Evolutionary conservation across 2,888 invertebrate species (phyloP).

Genomic region (Chydorus sphaericus): DNA sequence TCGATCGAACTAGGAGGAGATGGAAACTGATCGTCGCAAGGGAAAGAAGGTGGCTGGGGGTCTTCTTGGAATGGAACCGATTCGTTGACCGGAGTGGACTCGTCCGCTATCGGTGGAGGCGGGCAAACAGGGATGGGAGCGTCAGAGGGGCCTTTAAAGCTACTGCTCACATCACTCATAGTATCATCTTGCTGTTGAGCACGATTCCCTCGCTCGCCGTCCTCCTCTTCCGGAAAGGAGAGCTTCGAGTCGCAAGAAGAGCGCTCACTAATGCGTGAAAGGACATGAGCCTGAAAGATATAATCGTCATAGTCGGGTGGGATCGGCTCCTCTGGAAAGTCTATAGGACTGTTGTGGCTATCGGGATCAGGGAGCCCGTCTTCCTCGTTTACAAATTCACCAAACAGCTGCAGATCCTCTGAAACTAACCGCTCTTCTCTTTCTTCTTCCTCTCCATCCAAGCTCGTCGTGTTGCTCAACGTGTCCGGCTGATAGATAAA

Average conservation of each 20-base stretch:
- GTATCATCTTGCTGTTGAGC: conserved; percentile 12
- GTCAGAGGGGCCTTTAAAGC: background rate
- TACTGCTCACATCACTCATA: conserved; percentile 16
- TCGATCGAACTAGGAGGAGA: conserved; percentile 15
- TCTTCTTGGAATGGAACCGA: background rate
- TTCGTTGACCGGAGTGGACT: conserved; percentile 12
- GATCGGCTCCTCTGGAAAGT: background rate
- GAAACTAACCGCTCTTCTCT: conserved; percentile 14
- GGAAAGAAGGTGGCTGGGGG: too few relatives aligned
- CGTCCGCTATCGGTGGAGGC: conserved; percentile 5
- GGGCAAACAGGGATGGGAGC: background rate
- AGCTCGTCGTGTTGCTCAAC: conserved; percentile 14
- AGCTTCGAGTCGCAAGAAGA: conserved; percentile 53
- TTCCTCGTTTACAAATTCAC: conserved; percentile 14
- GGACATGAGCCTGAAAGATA: conserved; percentile 40
- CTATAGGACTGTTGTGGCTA: too few relatives aligned
- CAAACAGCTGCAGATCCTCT: conserved; percentile 13
- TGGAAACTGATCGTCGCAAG: conserved; percentile 13
- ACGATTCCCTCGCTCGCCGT: background rate
- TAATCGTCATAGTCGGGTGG: conserved; percentile 2
- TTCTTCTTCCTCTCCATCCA: too few relatives aligned
- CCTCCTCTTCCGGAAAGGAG: conserved; percentile 31
- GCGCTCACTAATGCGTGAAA: conserved; percentile 72
- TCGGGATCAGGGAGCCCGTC: conserved; percentile 10
- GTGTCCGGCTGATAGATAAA: conserved; percentile 14